These are phyloP conservation scores for Caranx melampygus DNA, from an alignment of 2,113 vertebrate genomes.

Conservation along the genomic window DNA sequence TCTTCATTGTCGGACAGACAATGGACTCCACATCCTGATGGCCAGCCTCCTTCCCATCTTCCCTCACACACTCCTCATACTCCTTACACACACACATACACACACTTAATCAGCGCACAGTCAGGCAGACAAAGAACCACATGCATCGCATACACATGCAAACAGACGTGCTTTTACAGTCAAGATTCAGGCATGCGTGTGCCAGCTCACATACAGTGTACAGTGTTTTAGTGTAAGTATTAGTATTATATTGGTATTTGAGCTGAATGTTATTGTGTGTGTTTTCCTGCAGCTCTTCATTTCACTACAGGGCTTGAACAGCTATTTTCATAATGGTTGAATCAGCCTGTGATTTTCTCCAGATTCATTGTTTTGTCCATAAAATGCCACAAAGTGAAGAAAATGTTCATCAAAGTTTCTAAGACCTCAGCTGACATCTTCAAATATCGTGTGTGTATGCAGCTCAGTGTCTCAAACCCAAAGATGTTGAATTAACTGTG, in stretches of 20 bases:
- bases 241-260: background rate
- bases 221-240: background rate
- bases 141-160: conserved; percentile 5
- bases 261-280: background rate
- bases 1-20: conserved; percentile 83
- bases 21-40: conserved; percentile 79
- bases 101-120: conserved; percentile 22
- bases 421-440: background rate
- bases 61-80: conserved; percentile 36
- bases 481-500: background rate
- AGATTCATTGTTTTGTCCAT: background rate
- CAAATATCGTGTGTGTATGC: background rate
- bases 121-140: conserved; percentile 30
- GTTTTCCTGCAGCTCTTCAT: background rate
- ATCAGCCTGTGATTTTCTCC: background rate
- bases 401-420: background rate
- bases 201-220: background rate
- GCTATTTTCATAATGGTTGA: background rate
- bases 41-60: conserved; percentile 67
- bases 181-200: background rate
- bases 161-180: background rate
- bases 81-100: conserved; percentile 15
- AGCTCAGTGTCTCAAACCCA: background rate
- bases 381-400: background rate
- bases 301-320: background rate